Evolutionary conservation across 2,113 vertebrate genomes (phyloP), one percentile per base, ranked within the genome.

Genomic region (Phyllostomus hastatus): DNA sequence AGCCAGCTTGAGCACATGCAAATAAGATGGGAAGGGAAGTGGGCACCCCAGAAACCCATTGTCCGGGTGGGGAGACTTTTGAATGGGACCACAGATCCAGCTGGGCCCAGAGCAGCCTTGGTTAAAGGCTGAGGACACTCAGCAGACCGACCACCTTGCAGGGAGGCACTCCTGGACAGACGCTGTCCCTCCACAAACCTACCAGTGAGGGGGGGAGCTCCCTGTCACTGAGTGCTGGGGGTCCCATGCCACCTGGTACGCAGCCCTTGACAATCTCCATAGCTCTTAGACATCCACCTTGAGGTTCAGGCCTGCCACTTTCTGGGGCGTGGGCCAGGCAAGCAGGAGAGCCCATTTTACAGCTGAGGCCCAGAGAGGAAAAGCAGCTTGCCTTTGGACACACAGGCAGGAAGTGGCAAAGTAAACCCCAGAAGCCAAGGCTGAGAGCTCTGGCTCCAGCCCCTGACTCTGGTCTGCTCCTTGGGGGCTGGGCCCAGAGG

Each of bases 1-100:
- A 97, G 95, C 4, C 61, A 87, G 81, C 97, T 97, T 98, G 96
- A 98, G 89, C 73, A 2, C 92, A 41, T 26, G 15, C 28, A 95
- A 91, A 50, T 85, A 96, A 91, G 80, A 87, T 54, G 66, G 88
- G 95, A 72, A 97, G 33, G 72, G n/a, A 67, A 59, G 5, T 3
- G 6, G 73, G 38, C 0, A 14, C n/a, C 59, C 67, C 33, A 20
- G 50, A 54, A 52, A 10, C 33, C 35, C 33, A 6, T 19, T 24
- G 41, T 41, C 48, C 38, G 33, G 24, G 19, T 11, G 31, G 7
- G 78, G 66, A 75, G 33, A 81, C 66, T 26, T 80, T 54, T 4
- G 7, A 57, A 16, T 17, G 52, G 52, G 41, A 31, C 24, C 70
- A 22, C 28, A 16, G 83, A 3, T 26, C 52, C 41, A 46, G 61